Evolutionary conservation across 2,888 invertebrate species (phyloP), one percentile per base, ranked within the genome.

Genomic region (Eilema sororculum): DNA sequence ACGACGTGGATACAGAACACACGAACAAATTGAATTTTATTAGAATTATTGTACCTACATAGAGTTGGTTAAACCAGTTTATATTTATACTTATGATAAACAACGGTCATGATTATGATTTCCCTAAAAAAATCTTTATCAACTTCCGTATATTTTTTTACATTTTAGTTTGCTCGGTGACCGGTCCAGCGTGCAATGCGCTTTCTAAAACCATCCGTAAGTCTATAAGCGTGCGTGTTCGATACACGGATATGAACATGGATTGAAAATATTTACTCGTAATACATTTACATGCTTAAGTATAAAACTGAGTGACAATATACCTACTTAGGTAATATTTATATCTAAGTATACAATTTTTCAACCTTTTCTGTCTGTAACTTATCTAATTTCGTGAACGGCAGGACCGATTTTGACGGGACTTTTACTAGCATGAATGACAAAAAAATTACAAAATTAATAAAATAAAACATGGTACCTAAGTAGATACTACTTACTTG

Each of bases 191-290:
- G 87, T 84, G 90, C 90, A 84, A 84, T 86, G 89, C 91, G 93
- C 95, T 95, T 95, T 95, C 95, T 94, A 95, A 91, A 87, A 87
- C 87, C 85, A 85, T 84, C 86, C 87, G 84, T 84, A 84, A 84
- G 81, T 80, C 84, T 72, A 75, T 76, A 71, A 76, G 77, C 81
- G 86, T 90, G 93, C 93, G 93, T 93, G 94, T 86, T 88, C 82
- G 82, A 81, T 83, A 91, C 88, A 86, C 95, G 95, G 95, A 94
- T 93, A 86, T 91, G 86, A 86, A 80, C 82, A 86, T 78, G 80
- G 78, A 84, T 80, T 82, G 77, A 86, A 84, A 83, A 80, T 82
- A 84, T 84, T 84, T 82, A 85, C 67, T 83, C 78, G 78, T 81
- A 73, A 73, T 77, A 58, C 60, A 64, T 67, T 64, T 62, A 67